phyloP scores from a whole-genome alignment of 2,113 vertebrate species.

The Phocoena sinus region DNA sequence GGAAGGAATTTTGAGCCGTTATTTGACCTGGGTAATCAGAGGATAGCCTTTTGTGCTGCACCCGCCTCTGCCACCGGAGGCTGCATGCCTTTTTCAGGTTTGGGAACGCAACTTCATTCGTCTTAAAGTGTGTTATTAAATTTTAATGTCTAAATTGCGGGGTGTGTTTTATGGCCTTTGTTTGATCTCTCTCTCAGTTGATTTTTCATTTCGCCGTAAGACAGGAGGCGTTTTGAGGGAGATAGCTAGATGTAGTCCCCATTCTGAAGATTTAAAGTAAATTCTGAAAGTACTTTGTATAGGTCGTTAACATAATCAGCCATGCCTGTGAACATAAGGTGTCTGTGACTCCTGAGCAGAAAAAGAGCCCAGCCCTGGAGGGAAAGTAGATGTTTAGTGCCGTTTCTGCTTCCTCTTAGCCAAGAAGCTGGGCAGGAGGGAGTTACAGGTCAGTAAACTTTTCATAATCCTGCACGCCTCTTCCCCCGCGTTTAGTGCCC shows the following conservation, averaged over 20 bases:
- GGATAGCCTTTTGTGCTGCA: not conserved
- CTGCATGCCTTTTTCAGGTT: slow-evolving; percentile 20
- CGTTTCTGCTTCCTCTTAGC: not conserved
- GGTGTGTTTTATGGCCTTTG: slow-evolving; percentile 56
- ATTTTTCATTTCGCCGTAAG: slow-evolving; percentile 19
- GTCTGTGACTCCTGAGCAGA: not conserved
- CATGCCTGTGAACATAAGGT: not conserved
- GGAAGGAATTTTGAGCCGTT: slow-evolving; percentile 47
- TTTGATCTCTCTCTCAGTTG: slow-evolving; percentile 68
- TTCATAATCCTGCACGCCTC: not conserved
- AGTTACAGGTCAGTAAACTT: not conserved
- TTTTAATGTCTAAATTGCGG: slow-evolving; percentile 67
- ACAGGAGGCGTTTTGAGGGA: slow-evolving; percentile 36
- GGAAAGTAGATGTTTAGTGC: not conserved
- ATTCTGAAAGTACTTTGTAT: not conserved
- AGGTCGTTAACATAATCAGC: not conserved
- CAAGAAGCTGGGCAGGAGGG: not conserved
- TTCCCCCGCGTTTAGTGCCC: not conserved
- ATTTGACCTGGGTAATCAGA: not conserved
- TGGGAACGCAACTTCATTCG: slow-evolving; percentile 55
- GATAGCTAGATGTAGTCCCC: slow-evolving; percentile 17
- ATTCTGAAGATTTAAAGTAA: slow-evolving; percentile 7
- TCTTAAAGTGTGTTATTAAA: slow-evolving; percentile 61
- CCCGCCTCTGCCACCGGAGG: not conserved
- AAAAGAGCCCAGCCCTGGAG: not conserved